These are phyloP conservation scores for Caenorhabditis brenneri DNA, from an alignment of 1,140 invertebrate genomes.

Conservation along the genomic window DNA sequence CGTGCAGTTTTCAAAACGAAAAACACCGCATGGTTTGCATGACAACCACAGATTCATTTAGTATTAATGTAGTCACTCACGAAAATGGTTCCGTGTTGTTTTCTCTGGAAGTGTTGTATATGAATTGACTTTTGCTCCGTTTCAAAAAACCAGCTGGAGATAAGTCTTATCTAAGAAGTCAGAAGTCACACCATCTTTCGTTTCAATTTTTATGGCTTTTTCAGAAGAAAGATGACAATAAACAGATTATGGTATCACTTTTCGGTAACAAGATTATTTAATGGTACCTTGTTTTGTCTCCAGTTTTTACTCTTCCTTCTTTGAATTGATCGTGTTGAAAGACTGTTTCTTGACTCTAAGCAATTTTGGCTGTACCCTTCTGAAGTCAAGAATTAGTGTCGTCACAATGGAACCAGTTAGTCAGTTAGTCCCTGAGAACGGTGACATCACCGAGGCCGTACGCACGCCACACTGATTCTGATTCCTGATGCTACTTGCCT, in stretches of 20 bases:
- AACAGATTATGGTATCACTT: too few relatives aligned
- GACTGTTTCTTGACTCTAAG: neutral
- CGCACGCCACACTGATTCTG: constrained; percentile 16
- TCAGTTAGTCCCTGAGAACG: constrained; percentile 32
- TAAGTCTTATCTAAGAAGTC: neutral
- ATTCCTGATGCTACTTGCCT: constrained; percentile 15
- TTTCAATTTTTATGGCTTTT: neutral
- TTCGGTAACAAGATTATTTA: too few relatives aligned
- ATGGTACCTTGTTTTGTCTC: too few relatives aligned
- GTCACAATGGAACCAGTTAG: constrained; percentile 36
- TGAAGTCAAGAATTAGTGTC: constrained; percentile 36
- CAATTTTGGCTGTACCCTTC: neutral
- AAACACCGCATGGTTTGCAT: neutral
- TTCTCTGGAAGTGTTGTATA: neutral
- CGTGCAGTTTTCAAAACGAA: neutral
- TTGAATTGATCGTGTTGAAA: neutral
- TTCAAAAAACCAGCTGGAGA: neutral
- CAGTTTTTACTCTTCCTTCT: neutral
- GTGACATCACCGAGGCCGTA: constrained; percentile 40
- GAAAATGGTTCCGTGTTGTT: neutral
- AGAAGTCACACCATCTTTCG: neutral
- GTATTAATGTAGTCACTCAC: constrained; percentile 10
- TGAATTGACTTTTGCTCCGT: neutral
- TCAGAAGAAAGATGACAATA: too few relatives aligned
- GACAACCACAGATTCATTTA: neutral